phyloP scores from a whole-genome alignment of 1,140 invertebrate species.

The Sipha flava region DNA sequence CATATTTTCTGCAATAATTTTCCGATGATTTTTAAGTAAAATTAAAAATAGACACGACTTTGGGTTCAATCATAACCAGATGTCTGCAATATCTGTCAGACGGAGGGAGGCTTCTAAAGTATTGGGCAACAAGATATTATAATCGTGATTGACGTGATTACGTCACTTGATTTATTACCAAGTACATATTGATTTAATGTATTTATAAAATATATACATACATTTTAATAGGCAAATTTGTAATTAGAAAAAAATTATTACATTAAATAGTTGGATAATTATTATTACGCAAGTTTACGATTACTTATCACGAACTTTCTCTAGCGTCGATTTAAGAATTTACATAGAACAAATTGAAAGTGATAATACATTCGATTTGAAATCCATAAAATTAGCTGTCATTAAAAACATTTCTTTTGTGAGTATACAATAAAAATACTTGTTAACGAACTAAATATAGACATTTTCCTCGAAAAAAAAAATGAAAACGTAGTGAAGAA shows the following conservation, averaged over 20 bases:
- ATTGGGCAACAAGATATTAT: neutral
- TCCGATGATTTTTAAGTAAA: neutral
- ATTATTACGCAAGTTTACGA: neutral
- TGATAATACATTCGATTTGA: neutral
- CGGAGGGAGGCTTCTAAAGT: neutral
- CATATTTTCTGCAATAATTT: neutral
- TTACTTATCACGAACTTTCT: neutral
- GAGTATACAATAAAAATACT: neutral
- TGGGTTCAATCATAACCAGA: neutral
- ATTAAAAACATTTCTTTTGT: neutral
- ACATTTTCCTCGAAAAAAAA: neutral
- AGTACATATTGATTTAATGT: neutral
- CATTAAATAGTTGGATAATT: neutral
- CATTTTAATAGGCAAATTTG: no score
- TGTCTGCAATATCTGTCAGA: neutral
- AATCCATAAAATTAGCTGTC: neutral
- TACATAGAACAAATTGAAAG: neutral
- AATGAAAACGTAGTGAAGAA: neutral
- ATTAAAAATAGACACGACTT: slow-evolving; percentile 12
- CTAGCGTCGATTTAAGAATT: neutral
- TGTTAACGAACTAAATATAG: neutral
- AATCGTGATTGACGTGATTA: neutral
- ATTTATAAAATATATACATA: no score
- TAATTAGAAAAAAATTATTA: neutral
- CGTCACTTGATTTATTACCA: neutral